Conservation (phyloP, 2,888 invertebrate genomes). For the Gortyna flavago region DNA sequence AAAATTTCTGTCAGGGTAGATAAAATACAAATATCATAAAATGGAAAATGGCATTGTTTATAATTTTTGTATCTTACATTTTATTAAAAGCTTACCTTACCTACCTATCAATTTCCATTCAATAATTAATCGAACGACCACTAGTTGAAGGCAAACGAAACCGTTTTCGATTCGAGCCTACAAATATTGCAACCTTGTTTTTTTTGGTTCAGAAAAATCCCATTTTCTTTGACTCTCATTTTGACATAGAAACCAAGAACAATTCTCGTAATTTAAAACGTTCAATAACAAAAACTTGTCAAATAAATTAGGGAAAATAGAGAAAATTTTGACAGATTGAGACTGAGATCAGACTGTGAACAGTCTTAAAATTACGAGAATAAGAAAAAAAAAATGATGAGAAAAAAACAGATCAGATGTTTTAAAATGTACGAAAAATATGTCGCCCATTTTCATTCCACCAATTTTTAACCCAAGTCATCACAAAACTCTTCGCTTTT, state of each 20-base stretch:
- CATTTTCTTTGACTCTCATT: background rate
- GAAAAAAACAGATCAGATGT: too few species aligned
- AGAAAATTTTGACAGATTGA: too few species aligned
- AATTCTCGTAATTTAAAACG: too few species aligned
- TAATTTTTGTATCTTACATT: background rate
- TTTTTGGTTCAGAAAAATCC: background rate
- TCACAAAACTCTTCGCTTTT: conserved; percentile 29
- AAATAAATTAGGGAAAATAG: too few species aligned
- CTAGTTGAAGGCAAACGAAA: background rate
- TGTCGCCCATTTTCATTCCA: background rate
- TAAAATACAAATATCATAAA: background rate
- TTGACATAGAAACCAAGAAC: too few species aligned
- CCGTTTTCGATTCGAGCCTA: background rate
- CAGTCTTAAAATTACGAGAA: too few species aligned
- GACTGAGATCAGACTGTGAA: too few species aligned
- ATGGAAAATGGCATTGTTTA: background rate
- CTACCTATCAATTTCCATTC: background rate
- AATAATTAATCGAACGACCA: background rate
- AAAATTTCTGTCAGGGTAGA: background rate
- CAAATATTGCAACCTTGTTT: background rate
- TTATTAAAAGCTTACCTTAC: background rate
- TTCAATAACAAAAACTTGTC: too few species aligned
- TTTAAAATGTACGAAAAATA: background rate
- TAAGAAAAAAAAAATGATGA: too few species aligned
- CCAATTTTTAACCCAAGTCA: conserved; percentile 35